Evolutionary conservation across 2,888 invertebrate species (phyloP).

Genomic region (Dynastes maya): DNA sequence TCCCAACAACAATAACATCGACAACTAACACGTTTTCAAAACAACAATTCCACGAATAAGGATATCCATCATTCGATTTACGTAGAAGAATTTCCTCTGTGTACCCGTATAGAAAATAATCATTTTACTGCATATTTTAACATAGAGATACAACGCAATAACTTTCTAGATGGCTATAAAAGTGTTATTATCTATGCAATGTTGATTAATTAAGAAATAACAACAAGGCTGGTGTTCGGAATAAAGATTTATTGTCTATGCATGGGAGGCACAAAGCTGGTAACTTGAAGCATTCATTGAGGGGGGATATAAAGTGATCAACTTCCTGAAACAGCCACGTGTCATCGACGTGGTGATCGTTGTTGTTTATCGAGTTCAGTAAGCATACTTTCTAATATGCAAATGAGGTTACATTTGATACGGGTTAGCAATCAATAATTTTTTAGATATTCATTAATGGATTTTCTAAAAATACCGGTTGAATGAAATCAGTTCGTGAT

Average conservation of each 20-base stretch:
- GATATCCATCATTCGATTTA: no score
- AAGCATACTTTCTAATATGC: constrained; percentile 43
- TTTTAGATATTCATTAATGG: background rate
- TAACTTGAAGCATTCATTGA: background rate
- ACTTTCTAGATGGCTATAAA: constrained; percentile 3
- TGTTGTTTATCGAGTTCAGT: background rate
- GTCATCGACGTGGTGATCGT: background rate
- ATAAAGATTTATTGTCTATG: no score
- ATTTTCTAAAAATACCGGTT: background rate
- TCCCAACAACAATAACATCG: no score
- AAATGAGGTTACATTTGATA: constrained; percentile 42
- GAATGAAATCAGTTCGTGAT: no score
- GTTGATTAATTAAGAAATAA: constrained; percentile 4
- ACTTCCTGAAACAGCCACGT: constrained; percentile 26
- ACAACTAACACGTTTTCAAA: no score
- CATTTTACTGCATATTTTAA: no score
- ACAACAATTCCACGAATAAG: no score
- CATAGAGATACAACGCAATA: background rate
- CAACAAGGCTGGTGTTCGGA: background rate
- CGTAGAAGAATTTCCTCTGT: no score
- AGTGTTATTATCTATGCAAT: no score
- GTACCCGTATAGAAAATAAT: no score
- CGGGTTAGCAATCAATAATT: constrained; percentile 32
- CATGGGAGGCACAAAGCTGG: background rate
- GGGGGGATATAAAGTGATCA: background rate